Evolutionary conservation across 2,113 vertebrate genomes (phyloP), one percentile per base, ranked within the genome.

Genomic region (Eonycteris spelaea): DNA sequence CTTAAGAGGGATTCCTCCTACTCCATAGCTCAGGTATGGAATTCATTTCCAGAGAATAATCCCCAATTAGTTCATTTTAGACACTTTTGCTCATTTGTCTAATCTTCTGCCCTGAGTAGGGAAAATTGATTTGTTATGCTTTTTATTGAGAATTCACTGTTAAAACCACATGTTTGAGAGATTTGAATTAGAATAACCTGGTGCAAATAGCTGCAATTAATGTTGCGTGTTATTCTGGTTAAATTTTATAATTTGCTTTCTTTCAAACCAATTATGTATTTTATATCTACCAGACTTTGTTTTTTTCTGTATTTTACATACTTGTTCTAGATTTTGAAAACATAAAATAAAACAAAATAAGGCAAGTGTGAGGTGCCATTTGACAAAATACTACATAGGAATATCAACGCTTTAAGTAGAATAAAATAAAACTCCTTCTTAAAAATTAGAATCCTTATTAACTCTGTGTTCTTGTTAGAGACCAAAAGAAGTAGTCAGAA

Each of bases 91-190:
- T 93, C 40, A 43, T 86, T 74, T 94, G 38, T 82, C 68, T 97
- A 33, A 87, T 88, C 93, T 89, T 86, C 86, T 86, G 9, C 30
- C 53, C 70, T n/a, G 22, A 75, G 40, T 63, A 78, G 51, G 19
- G 15, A 91, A 95, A 92, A 95, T 84, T 90, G 91, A 77, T 95
- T 97, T 83, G n/a, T 75, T 90, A 2, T 57, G 71, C 35, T 53
- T 94, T 88, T 93, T 91, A 55, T 35, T 88, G 14, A 96, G 40
- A 94, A 55, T 88, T 91, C 30, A 95, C n/a, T 71, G 8, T 80
- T 78, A 90, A 77, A 77, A 86, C 22, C 21, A 4, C 21, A 26
- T 89, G 51, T 38, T 33, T 79, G 18, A 77, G 43, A 91, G 61
- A 38, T 90, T 75, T 65, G 18, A 75, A 30, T 94, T 94, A 84